phyloP scores from a whole-genome alignment of 23 tunicate species.

The Pegea sp. region DNA sequence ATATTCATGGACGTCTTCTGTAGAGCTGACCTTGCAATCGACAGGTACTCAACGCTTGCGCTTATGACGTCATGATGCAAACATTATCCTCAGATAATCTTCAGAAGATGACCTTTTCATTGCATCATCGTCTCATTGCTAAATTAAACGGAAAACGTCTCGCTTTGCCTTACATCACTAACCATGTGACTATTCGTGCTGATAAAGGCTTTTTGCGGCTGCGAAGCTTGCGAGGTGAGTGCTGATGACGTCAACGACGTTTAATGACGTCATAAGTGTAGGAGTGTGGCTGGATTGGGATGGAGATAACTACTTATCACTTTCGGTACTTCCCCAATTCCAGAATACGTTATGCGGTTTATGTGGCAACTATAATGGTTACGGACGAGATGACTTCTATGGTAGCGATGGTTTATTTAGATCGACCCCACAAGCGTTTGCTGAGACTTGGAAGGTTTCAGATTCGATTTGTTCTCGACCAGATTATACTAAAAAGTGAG shows the following conservation, averaged over 20 bases:
- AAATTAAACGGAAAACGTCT: slow-evolving; percentile 37
- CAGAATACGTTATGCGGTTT: slow-evolving; percentile 38
- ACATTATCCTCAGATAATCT: not conserved
- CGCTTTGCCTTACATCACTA: slow-evolving; percentile 31
- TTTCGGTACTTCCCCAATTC: slow-evolving; percentile 24
- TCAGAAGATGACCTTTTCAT: slow-evolving; percentile 8
- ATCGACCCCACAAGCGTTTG: slow-evolving; percentile 29
- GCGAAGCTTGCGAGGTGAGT: slow-evolving; percentile 20
- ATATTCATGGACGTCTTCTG: slow-evolving; percentile 69
- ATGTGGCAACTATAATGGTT: slow-evolving; percentile 89
- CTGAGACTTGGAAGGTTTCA: slow-evolving; percentile 46
- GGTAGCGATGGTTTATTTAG: slow-evolving; percentile 67
- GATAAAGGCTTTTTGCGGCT: slow-evolving; percentile 33
- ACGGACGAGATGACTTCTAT: slow-evolving; percentile 53
- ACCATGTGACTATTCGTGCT: slow-evolving; percentile 2
- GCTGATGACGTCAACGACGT: no score
- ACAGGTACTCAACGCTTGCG: no score
- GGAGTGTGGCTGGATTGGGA: slow-evolving; percentile 79
- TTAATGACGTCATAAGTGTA: no score
- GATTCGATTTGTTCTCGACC: slow-evolving; percentile 3
- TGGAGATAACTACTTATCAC: slow-evolving; percentile 65
- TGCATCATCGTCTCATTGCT: slow-evolving; percentile 46
- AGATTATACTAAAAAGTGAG: slow-evolving; percentile 9
- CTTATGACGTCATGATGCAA: no score
- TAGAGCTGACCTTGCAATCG: slow-evolving; percentile 12